These are phyloP conservation scores for honey bee (Apis mellifera) DNA, from an alignment of 1,140 invertebrate genomes.

Conservation along the genomic window Amel_HAv3.1 CM009941.2:10118001-10118500, in stretches of 20 bases:
- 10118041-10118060: constrained; percentile 28
- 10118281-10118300: no score
- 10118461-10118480: background rate
- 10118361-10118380: no score
- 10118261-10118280: no score
- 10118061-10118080: constrained; percentile 35
- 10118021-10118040: background rate
- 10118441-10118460: no score
- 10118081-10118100: constrained; percentile 33
- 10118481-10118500: constrained; percentile 17
- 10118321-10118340: no score
- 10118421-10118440: no score
- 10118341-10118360: no score
- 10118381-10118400: no score
- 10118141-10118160: background rate
- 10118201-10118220: constrained; percentile 14
- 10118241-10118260: no score
- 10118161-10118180: constrained; percentile 11
- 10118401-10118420: no score
- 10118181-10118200: constrained; percentile 17
- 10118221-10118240: background rate
- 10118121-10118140: constrained; percentile 34
- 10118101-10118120: constrained; percentile 23
- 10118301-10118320: no score
- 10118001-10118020: background rate